A percentile compares a stretch with the other conserved stretches of the same genome.
These are phyloP conservation scores for Gambusia affinis DNA, from an alignment of 2,113 vertebrate species.

Conservation along the genomic window DNA sequence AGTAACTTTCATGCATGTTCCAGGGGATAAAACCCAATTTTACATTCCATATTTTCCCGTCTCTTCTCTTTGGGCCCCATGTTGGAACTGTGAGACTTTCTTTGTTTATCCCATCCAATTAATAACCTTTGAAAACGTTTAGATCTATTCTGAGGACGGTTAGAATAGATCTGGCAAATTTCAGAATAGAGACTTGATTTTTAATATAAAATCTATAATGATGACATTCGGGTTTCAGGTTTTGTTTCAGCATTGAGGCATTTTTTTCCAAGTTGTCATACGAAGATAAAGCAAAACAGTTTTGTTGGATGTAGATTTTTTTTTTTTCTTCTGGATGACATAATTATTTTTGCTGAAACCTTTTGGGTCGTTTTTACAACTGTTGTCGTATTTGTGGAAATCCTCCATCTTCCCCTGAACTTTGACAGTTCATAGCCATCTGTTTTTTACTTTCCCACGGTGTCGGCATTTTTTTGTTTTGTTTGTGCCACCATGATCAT, in stretches of 20 bases:
- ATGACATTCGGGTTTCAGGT: too few species aligned
- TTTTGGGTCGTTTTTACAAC: background rate
- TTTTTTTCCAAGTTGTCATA: background rate
- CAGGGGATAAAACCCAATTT: too few species aligned
- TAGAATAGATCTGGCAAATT: too few species aligned
- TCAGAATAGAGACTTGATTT: too few species aligned
- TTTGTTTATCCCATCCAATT: too few species aligned
- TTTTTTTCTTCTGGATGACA: background rate
- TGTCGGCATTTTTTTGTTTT: slow-evolving; percentile 30
- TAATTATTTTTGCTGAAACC: slow-evolving; percentile 22
- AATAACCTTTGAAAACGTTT: too few species aligned
- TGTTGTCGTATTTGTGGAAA: slow-evolving; percentile 19
- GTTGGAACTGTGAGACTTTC: too few species aligned
- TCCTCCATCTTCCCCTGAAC: slow-evolving; percentile 7
- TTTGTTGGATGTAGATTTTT: background rate
- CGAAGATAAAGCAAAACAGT: background rate
- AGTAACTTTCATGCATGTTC: too few species aligned
- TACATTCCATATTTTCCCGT: background rate
- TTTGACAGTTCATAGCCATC: slow-evolving; percentile 2
- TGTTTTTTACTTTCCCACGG: slow-evolving; percentile 43
- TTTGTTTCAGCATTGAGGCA: background rate
- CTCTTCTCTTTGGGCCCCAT: too few species aligned
- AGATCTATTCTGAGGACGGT: too few species aligned
- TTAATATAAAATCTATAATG: background rate
- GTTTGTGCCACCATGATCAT: slow-evolving; percentile 29